Conservation (phyloP, 2,888 invertebrate species). For the Cantharis flavilabris region DNA sequence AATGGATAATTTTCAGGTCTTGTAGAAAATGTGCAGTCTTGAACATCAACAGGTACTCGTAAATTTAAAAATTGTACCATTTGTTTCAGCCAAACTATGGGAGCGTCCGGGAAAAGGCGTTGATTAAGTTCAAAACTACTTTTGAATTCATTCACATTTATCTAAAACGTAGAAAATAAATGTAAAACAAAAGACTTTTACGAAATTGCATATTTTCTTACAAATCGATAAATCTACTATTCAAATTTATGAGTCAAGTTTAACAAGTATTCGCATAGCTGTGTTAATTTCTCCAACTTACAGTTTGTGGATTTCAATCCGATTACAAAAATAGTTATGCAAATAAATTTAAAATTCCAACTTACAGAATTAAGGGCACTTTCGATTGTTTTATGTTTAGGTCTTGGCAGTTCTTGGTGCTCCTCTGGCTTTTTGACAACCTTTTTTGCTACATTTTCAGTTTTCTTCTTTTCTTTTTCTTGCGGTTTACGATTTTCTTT, state of each 20-base stretch:
- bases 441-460: constrained; percentile 38
- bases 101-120: constrained; percentile 70
- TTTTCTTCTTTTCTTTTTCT: constrained; percentile 40
- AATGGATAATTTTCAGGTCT: constrained; percentile 64
- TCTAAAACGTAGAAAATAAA: constrained; percentile 55
- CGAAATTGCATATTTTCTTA: neutral
- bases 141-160: constrained; percentile 63
- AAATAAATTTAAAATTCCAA: constrained; percentile 20
- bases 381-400: constrained; percentile 69
- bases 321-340: neutral
- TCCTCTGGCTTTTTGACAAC: constrained; percentile 55
- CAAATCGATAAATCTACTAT: too few relatives aligned
- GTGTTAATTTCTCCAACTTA: too few relatives aligned
- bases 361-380: constrained; percentile 65
- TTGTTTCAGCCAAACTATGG: constrained; percentile 72
- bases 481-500: constrained; percentile 44
- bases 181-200: neutral
- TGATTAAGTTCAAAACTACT: constrained; percentile 62
- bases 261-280: too few relatives aligned
- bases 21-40: constrained; percentile 64
- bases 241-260: too few relatives aligned
- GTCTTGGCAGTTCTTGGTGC: constrained; percentile 61
- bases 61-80: constrained; percentile 67
- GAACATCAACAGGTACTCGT: constrained; percentile 65
- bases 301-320: neutral